These are phyloP conservation scores for Philereme vetulata DNA, from an alignment of 2,888 invertebrate species.

Conservation along the genomic window DNA sequence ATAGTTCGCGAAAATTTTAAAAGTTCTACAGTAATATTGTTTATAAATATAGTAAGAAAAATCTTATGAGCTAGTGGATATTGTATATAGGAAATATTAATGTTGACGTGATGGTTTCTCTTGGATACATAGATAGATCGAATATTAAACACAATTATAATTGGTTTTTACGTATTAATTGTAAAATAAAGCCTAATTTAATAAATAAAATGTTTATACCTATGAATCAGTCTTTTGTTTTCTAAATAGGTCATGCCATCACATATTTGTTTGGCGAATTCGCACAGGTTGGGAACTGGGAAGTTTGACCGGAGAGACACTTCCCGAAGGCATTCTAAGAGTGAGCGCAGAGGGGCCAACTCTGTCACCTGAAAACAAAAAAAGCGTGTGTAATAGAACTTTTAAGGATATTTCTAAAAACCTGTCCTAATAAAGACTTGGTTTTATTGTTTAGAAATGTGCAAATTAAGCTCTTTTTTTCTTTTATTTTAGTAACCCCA, in stretches of 20 bases:
- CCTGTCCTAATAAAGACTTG: too few relatives aligned
- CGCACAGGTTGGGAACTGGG: conserved; percentile 95
- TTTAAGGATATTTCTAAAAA: not conserved
- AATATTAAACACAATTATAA: too few relatives aligned
- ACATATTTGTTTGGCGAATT: conserved; percentile 97
- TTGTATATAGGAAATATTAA: too few relatives aligned
- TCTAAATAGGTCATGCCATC: conserved; percentile 99
- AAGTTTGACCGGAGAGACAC: conserved; percentile 95
- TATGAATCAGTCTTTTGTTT: conserved; percentile 97
- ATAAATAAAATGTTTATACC: conserved; percentile 70
- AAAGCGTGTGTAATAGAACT: conserved; percentile 2
- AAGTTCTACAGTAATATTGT: too few relatives aligned
- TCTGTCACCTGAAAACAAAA: conserved; percentile 90
- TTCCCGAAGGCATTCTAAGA: conserved; percentile 98
- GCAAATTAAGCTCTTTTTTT: too few relatives aligned
- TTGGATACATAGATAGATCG: too few relatives aligned
- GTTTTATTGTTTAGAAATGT: too few relatives aligned
- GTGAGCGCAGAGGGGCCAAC: conserved; percentile 96
- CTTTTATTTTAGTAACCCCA: too few relatives aligned
- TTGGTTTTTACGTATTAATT: not conserved
- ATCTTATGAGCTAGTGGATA: too few relatives aligned
- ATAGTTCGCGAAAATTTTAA: too few relatives aligned
- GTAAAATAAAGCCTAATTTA: conserved; percentile 1
- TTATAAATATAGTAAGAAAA: too few relatives aligned
- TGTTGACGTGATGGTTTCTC: too few relatives aligned